Percentiles rank a stretch among this genome's conserved stretches.
These are phyloP conservation scores for Neolamprologus cancellatus DNA, from an alignment of 2,113 vertebrate species.

Conservation along the genomic window DNA sequence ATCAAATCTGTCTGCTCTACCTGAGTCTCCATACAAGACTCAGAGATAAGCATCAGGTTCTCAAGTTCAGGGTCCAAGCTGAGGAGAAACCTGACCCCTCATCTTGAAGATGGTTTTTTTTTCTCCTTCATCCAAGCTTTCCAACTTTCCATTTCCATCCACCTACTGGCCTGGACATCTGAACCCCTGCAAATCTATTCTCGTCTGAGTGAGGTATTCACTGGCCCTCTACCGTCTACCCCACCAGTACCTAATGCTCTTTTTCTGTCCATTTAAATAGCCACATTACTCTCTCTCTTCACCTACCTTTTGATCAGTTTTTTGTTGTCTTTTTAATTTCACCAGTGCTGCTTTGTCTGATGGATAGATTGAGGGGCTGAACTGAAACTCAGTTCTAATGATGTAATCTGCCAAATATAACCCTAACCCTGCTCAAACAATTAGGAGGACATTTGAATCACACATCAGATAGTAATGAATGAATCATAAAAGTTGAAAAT, in stretches of 20 bases:
- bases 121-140: slow-evolving; percentile 8
- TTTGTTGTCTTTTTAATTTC: neutral
- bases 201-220: slow-evolving; percentile 54
- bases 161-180: slow-evolving; percentile 27
- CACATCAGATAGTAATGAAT: neutral
- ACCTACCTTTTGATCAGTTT: neutral
- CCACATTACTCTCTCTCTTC: neutral
- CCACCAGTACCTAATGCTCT: neutral
- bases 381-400: neutral
- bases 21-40: slow-evolving; percentile 13
- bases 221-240: neutral
- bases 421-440: neutral
- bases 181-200: slow-evolving; percentile 59
- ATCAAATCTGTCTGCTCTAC: neutral
- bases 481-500: neutral
- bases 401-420: no score
- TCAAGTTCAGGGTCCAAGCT: neutral
- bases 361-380: neutral
- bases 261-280: neutral
- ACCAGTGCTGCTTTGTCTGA: neutral
- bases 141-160: slow-evolving; percentile 65
- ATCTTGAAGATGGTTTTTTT: neutral
- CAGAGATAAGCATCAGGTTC: neutral
- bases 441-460: neutral
- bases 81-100: slow-evolving; percentile 41